Evolutionary conservation across 2,797 vertebrate genomes (phyloP), one percentile per base, ranked within the genome.

Genomic region (Buceros bicornis): DNA sequence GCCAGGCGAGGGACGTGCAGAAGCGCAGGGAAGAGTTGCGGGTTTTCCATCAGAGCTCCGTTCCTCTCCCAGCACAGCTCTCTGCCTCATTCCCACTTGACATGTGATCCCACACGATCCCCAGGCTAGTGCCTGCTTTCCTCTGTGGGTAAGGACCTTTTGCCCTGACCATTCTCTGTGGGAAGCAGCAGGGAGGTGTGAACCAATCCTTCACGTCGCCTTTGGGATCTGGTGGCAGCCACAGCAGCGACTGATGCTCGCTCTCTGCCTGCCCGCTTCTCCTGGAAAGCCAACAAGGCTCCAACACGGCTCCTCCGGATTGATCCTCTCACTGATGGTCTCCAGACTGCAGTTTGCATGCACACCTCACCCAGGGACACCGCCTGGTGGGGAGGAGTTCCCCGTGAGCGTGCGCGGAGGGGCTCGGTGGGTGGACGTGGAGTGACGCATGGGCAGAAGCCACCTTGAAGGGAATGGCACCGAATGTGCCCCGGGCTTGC

Each of bases 241-340:
- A 8, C 13, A 60, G 76, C 43, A 2, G 0, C 12, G 69, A 0
- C 15, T 15, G 66, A 3, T 26, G 0, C 43, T 33, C 37, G 0
- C 37, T 62, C 13, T 3, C n/a, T 35, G 37, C 33, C 11, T 28
- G 53, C 14, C 8, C 7, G 4, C 22, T 2, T 58, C 69, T 67
- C 76, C 81, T 62, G 89, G 66, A 31, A 62, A 51, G 28, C 26
- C 54, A 26, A 5, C 8, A 10, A 29, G 25, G 72, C 60, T 87
- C 47, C 37, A 40, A 40, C 37, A 40, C 10, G 37, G 37, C 37
- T 40, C 54, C 37, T 73, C 43, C 4, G 4, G 65, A 7, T 33
- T 58, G 37, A 14, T 22, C 37, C 60, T 57, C n/a, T 9, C 6
- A 0, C 53, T 25, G 43, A 4, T 43, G 45, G 21, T 24, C 60